These are phyloP conservation scores for Ceramica pisi DNA, from an alignment of 2,888 invertebrate species.

Conservation along the genomic window DNA sequence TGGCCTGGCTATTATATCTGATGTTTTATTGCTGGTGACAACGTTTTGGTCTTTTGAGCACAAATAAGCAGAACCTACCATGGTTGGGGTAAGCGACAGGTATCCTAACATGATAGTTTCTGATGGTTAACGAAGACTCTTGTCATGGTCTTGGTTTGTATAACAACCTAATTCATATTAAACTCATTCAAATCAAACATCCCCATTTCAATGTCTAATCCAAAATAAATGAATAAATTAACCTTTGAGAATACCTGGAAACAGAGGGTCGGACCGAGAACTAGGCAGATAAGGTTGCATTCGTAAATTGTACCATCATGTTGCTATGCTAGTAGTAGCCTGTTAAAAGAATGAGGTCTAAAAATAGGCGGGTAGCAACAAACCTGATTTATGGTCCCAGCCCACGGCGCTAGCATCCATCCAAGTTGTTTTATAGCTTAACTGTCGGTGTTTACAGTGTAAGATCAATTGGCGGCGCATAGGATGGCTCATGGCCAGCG, in stretches of 20 bases:
- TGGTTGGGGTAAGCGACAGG: neutral
- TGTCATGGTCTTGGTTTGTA: neutral
- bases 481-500: constrained; percentile 38
- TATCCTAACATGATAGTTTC: neutral
- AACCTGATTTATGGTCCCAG: constrained; percentile 77
- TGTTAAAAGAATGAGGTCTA: constrained; percentile 74
- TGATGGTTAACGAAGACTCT: too few species aligned
- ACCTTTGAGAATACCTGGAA: constrained; percentile 56
- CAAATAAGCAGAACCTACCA: neutral
- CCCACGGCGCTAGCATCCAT: constrained; percentile 63
- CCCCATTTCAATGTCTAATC: constrained; percentile 25
- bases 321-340: constrained; percentile 68
- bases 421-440: constrained; percentile 69
- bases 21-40: neutral
- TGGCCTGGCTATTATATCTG: too few species aligned
- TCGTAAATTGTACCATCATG: constrained; percentile 65
- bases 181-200: constrained; percentile 19
- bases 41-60: neutral
- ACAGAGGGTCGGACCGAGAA: constrained; percentile 25
- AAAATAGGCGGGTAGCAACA: constrained; percentile 79
- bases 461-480: constrained; percentile 63
- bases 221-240: constrained; percentile 38
- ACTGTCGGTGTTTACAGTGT: constrained; percentile 64
- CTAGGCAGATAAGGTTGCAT: constrained; percentile 57
- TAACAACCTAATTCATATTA: constrained; percentile 1